These are phyloP conservation scores for Rhingia rostrata DNA, from an alignment of 2,888 invertebrate species.

Conservation along the genomic window DNA sequence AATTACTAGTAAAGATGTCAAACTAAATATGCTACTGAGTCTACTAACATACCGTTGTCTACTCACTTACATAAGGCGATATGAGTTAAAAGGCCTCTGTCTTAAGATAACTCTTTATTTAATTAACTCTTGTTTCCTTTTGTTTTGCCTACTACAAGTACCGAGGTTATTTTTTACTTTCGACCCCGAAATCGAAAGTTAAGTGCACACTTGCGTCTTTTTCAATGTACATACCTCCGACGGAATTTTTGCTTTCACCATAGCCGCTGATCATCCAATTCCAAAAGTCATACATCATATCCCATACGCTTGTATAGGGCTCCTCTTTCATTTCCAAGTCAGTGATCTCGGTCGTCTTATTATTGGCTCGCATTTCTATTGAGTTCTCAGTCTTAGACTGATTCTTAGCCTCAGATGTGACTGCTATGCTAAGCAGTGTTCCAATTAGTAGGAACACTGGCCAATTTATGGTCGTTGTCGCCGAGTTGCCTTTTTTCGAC, in stretches of 20 bases:
- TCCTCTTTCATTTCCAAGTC: constrained; percentile 76
- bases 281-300: constrained; percentile 79
- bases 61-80: constrained; percentile 10
- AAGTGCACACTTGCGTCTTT: constrained; percentile 13
- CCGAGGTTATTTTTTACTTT: constrained; percentile 17
- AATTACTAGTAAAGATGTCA: background rate
- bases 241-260: constrained; percentile 78
- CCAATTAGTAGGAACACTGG: constrained; percentile 75
- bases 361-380: constrained; percentile 41
- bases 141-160: background rate
- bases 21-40: background rate
- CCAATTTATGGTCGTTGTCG: constrained; percentile 58
- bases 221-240: constrained; percentile 58
- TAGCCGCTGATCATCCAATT: constrained; percentile 80
- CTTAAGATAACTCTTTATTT: constrained; percentile 15
- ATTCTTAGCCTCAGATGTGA: constrained; percentile 44
- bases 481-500: constrained; percentile 75
- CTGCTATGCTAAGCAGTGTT: constrained; percentile 75
- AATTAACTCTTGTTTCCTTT: background rate
- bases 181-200: constrained; percentile 47
- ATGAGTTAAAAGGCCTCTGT: background rate
- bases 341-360: constrained; percentile 75
- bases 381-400: constrained; percentile 50
- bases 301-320: constrained; percentile 79
- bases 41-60: background rate